Base-by-base conservation (phyloP, 2,888 invertebrate species). In the Nipponacmea schrenckii region DNA sequence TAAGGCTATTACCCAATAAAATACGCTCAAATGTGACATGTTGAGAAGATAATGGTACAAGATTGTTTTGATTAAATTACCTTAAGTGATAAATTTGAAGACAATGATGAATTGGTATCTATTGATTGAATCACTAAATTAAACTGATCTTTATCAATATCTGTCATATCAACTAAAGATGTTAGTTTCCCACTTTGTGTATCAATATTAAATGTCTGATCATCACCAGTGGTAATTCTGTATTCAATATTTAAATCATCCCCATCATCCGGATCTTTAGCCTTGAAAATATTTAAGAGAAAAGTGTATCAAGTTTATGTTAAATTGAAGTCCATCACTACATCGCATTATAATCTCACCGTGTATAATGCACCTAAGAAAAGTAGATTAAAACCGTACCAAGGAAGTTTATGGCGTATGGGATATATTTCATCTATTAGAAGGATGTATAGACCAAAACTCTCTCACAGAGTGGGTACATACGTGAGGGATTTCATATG, bases 181-280 rank as follows among this genome's bases (percentile, higher is more conserved):
- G 39, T 68, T 3, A 75, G 67, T 5, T 71, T 68, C 0, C 75
- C 71, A 14, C 46, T 73, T 39, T 67, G 65, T 45, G 50, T 62
- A 50, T 72, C 48, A 12, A 75, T 46, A 4, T 64, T 31, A 64
- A 77, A 76, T 17, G 46, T 69, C 27, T 31, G 48, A 17, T 44
- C 73, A 64, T 74, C 70, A 3, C 73, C 74, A 24, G 20, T 31
- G 20, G 72, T 56, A 4, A 69, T 62, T 12, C n/a, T 20, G 64
- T 79, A 81, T 7, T 26, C 44, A n/a, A 81, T 26, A 0, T 46
- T 45, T 45, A 74, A 78, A 70, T 79, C 78, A 10, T 44, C 17
- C 10, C 77, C 79, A n/a, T 50, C 69, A 68, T 82, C 82, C 0
- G 63, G 64, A 69, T 82, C 82, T 24, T 62, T 68, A 2, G 80